Base-by-base conservation (phyloP, 1,140 invertebrate species). In the Calephelis nemesis region DNA sequence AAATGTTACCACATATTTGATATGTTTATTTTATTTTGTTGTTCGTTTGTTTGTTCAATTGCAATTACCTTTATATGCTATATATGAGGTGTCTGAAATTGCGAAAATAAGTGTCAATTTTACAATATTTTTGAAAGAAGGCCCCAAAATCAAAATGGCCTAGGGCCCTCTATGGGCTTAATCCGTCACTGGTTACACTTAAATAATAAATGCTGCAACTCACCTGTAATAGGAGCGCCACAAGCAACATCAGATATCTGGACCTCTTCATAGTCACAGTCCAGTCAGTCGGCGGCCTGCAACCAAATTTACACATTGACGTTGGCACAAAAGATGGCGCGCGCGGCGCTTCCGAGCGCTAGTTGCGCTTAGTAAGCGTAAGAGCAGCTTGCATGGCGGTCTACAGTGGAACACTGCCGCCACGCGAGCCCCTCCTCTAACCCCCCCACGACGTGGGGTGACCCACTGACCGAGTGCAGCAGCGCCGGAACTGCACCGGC, bases 381-480 rank as follows among this genome's bases (percentile, higher is more conserved):
- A 65, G 69, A 71, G 68, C 71, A 69, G 67, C 71, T 71, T 72
- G 73, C 76, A 75, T 81, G 52, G 73, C 73, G 67, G 62, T 72
- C 62, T 65, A 79, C 76, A 79, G 74, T 65, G 62, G 69, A 66
- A 65, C 65, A 74, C 76, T 68, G 72, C 63, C 58, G 65, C 68
- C 40, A 45, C 64, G 66, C 62, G 58, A 70, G 63, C 69, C 67
- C 72, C 65, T 45, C 69, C 71, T 63, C 62, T 47, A 62, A 60
- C 54, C 68, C 73, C 65, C 68, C 70, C 62, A 50, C 71, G 54
- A 65, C 69, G 74, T 77, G 78, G 75, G 73, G 76, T 82, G 85
- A 88, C 88, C 87, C 86, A 90, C 78, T 90, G 86, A 90, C 86
- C 88, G 84, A 88, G 76, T 87, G 85, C 84, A 84, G 70, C 71